Conservation (phyloP, 2,797 vertebrate genomes). For the Ciconia nigra region DNA sequence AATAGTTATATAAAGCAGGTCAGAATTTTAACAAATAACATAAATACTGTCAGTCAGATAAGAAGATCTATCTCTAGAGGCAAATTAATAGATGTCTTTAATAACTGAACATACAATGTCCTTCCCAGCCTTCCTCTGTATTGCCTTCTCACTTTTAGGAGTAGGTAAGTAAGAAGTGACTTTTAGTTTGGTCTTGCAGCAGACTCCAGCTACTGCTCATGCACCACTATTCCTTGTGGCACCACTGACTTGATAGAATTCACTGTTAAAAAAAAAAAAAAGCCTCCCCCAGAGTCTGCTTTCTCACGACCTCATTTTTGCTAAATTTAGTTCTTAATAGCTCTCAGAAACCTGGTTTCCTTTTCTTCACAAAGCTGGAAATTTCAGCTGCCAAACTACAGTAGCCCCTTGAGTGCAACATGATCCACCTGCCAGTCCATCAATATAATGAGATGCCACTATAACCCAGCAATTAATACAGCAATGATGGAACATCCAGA, state of each 20-base stretch:
- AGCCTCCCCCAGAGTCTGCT: neutral
- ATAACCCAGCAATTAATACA: neutral
- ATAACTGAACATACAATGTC: neutral
- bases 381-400: neutral
- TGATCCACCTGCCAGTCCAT: neutral
- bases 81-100: neutral
- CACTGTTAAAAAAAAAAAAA: neutral
- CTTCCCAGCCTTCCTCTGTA: neutral
- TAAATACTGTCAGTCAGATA: neutral
- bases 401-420: neutral
- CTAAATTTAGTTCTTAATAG: neutral
- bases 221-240: neutral
- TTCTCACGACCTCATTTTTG: neutral
- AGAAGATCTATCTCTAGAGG: neutral
- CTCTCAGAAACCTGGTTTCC: neutral
- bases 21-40: neutral
- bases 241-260: neutral
- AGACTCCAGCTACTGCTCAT: neutral
- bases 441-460: neutral
- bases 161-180: neutral
- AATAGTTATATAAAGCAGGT: neutral
- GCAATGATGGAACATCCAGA: neutral
- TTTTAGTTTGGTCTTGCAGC: neutral
- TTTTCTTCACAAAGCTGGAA: neutral
- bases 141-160: neutral